phyloP scores from a whole-genome alignment of 2,888 invertebrate species.

The Volucella zonaria region DNA sequence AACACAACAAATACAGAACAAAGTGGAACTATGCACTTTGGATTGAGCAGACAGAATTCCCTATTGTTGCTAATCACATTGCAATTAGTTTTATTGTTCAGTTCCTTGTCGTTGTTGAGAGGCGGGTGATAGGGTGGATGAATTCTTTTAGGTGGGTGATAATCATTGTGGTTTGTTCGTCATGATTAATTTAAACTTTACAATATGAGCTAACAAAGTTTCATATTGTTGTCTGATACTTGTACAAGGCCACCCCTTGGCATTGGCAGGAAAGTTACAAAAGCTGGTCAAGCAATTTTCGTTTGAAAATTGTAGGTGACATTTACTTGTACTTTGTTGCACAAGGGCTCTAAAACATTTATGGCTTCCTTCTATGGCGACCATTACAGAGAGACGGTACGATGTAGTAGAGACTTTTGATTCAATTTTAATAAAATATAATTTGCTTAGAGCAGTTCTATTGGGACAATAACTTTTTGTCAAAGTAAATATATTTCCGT shows the following conservation, averaged over 20 bases:
- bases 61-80: constrained; percentile 57
- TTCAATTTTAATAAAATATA: constrained; percentile 36
- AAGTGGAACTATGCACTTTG: constrained; percentile 6
- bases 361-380: neutral
- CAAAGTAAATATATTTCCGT: no score
- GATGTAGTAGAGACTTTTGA: constrained; percentile 19
- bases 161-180: constrained; percentile 44
- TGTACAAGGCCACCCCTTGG: neutral
- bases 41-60: constrained; percentile 27
- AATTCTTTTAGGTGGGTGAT: constrained; percentile 8
- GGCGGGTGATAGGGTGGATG: neutral
- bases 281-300: constrained; percentile 27
- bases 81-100: constrained; percentile 59
- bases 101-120: constrained; percentile 31
- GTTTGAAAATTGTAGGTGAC: constrained; percentile 22
- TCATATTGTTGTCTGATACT: neutral
- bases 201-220: neutral
- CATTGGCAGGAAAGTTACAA: constrained; percentile 10
- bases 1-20: neutral
- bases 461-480: neutral
- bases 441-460: neutral
- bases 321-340: neutral
- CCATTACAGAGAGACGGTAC: neutral
- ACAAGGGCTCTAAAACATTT: no score
- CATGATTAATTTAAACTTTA: neutral